phyloP scores from a whole-genome alignment of 1,140 invertebrate genomes.

The Drosophila pachea region DNA sequence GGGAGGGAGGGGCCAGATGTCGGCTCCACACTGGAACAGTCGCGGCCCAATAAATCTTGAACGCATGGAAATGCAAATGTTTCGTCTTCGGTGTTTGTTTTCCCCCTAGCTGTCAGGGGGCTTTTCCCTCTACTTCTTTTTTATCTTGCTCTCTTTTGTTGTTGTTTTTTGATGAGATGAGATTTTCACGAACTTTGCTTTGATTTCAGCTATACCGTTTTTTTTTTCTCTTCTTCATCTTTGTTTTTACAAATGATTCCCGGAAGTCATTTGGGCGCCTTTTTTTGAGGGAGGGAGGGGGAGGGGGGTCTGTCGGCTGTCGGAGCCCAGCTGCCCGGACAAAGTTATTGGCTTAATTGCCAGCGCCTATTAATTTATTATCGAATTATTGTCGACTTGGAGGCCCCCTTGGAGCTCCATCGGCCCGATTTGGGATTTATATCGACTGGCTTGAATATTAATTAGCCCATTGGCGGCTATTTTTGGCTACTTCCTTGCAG shows the following conservation, averaged over 20 bases:
- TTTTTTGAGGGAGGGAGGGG: too few relatives aligned
- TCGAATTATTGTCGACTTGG: constrained; percentile 54
- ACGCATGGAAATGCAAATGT: constrained; percentile 70
- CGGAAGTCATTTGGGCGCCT: constrained; percentile 66
- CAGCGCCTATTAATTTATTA: constrained; percentile 64
- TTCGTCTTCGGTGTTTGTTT: constrained; percentile 50
- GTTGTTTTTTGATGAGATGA: constrained; percentile 3
- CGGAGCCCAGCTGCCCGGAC: constrained; percentile 56
- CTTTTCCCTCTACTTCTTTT: too few relatives aligned
- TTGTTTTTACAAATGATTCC: constrained; percentile 46
- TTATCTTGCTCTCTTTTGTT: constrained; percentile 7
- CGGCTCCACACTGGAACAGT: constrained; percentile 24
- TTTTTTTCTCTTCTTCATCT: constrained; percentile 10
- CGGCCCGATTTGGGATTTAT: constrained; percentile 27
- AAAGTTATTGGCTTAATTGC: constrained; percentile 50
- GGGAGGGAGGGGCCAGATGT: neutral
- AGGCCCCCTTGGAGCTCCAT: constrained; percentile 11
- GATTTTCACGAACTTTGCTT: constrained; percentile 52
- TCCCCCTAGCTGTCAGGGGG: constrained; percentile 14
- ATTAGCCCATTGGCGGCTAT: constrained; percentile 35
- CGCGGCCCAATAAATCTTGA: constrained; percentile 68
- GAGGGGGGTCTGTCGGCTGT: too few relatives aligned
- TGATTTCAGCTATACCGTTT: constrained; percentile 22
- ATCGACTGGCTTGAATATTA: constrained; percentile 30
- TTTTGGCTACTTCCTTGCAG: constrained; percentile 40